These are phyloP conservation scores for Diarsia rubi DNA, from an alignment of 2,888 invertebrate genomes.

Conservation along the genomic window DNA sequence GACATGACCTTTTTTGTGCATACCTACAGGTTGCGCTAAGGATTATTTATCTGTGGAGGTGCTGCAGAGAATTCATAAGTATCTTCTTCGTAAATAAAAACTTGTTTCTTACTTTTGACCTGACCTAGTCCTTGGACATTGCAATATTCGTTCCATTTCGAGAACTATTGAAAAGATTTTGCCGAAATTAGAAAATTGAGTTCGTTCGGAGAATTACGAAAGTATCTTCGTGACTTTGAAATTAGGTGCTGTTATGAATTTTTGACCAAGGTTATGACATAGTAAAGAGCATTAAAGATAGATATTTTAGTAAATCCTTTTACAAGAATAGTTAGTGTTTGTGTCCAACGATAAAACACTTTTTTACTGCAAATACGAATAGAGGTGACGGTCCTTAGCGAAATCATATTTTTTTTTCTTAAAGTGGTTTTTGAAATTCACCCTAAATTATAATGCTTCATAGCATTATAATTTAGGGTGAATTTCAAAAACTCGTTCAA, in stretches of 20 bases:
- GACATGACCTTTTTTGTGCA: conserved; percentile 74
- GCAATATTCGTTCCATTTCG: conserved; percentile 23
- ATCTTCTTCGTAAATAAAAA: conserved; percentile 43
- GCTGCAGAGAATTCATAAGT: conserved; percentile 58
- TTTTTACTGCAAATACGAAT: conserved; percentile 61
- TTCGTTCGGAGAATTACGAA: conserved; percentile 21
- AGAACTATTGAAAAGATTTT: not conserved
- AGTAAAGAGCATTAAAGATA: conserved; percentile 1
- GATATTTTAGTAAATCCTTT: conserved; percentile 30
- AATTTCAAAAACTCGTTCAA: not conserved
- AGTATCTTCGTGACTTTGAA: conserved; percentile 5
- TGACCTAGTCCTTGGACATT: conserved; percentile 26
- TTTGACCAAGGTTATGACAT: conserved; percentile 17
- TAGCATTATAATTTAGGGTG: not conserved
- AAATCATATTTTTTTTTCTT: too few relatives aligned
- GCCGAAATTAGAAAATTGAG: conserved; percentile 35
- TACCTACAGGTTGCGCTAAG: conserved; percentile 61
- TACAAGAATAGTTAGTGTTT: conserved; percentile 37
- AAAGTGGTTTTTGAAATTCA: conserved; percentile 37
- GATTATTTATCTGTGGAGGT: conserved; percentile 68
- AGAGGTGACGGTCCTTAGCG: conserved; percentile 26
- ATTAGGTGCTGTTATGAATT: conserved; percentile 16
- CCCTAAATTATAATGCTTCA: not conserved
- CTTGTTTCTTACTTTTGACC: conserved; percentile 50
- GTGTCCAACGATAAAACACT: conserved; percentile 52